Percentiles rank a stretch among this genome's conserved stretches.
Evolutionary conservation across 2,888 invertebrate species (phyloP).

Genomic region (Conchocele bisecta): DNA sequence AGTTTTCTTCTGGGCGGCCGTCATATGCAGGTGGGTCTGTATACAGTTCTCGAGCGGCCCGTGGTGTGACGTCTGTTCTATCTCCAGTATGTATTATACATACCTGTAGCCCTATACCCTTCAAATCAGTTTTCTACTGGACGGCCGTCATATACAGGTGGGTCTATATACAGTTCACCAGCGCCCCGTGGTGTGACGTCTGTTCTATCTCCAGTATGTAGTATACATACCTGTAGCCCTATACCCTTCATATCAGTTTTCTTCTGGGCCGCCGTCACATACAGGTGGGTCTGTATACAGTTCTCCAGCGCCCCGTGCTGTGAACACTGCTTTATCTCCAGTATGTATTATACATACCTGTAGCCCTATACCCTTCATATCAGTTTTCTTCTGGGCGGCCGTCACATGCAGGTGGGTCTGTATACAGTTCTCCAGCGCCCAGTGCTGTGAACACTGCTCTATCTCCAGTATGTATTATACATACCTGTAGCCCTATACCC

Average conservation of each 20-base stretch:
- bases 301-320: conserved; percentile 93
- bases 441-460: conserved; percentile 89
- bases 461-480: too few relatives aligned
- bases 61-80: too few relatives aligned
- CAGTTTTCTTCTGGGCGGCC: conserved; percentile 93
- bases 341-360: too few relatives aligned
- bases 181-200: conserved; percentile 89
- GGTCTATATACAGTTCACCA: conserved; percentile 91
- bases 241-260: conserved; percentile 97
- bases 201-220: conserved; percentile 96
- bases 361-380: conserved; percentile 96
- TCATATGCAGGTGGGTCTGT: conserved; percentile 99
- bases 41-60: conserved; percentile 89
- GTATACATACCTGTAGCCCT: conserved; percentile 92
- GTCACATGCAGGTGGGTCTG: conserved; percentile 99
- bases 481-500: too few relatives aligned
- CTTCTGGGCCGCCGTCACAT: conserved; percentile 96
- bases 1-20: conserved; percentile 94
- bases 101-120: conserved; percentile 95
- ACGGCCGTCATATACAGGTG: conserved; percentile 98
- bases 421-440: conserved; percentile 88
- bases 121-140: conserved; percentile 96
- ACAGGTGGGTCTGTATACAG: conserved; percentile 95
- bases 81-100: too few relatives aligned
- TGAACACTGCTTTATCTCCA: too few relatives aligned